Evolutionary conservation across 2,797 vertebrate species (phyloP).

Genomic region (Enteromius treurensis): DNA sequence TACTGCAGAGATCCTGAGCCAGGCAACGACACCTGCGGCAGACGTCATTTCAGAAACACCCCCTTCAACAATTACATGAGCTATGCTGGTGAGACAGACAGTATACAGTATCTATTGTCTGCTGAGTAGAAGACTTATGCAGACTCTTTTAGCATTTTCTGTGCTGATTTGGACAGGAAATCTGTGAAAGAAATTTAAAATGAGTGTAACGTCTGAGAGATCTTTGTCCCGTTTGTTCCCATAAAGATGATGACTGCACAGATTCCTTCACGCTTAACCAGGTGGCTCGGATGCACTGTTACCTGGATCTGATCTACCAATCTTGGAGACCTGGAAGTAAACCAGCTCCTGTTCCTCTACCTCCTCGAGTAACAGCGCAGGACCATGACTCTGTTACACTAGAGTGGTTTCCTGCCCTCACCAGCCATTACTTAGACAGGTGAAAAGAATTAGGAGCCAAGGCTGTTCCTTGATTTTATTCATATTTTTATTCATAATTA

Average conservation of each 20-base stretch:
- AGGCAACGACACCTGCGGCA: slow-evolving; percentile 93
- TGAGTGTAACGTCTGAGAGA: neutral
- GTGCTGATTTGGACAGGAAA: slow-evolving; percentile 1
- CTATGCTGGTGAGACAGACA: slow-evolving; percentile 86
- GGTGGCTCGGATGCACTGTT: slow-evolving; percentile 98
- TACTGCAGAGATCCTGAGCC: slow-evolving; percentile 91
- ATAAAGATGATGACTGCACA: slow-evolving; percentile 93
- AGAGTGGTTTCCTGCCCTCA: slow-evolving; percentile 96
- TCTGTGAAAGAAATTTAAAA: neutral
- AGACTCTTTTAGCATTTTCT: neutral
- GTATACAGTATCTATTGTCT: neutral
- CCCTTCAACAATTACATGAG: slow-evolving; percentile 99
- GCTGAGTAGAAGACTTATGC: neutral
- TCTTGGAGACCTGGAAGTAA: slow-evolving; percentile 89
- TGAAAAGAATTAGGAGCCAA: slow-evolving; percentile 74
- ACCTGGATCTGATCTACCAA: slow-evolving; percentile 95
- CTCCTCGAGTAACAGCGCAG: slow-evolving; percentile 90
- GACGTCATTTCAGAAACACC: slow-evolving; percentile 87
- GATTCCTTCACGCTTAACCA: slow-evolving; percentile 98
- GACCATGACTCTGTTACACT: slow-evolving; percentile 81
- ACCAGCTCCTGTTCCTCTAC: slow-evolving; percentile 87
- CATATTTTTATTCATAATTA: no score
- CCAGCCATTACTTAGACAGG: slow-evolving; percentile 95
- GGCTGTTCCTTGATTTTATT: neutral
- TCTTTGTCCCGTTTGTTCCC: slow-evolving; percentile 29